Percentiles rank a stretch among this genome's conserved stretches.
phyloP scores from a whole-genome alignment of 2,888 invertebrate genomes.

The Epinotia ramella region DNA sequence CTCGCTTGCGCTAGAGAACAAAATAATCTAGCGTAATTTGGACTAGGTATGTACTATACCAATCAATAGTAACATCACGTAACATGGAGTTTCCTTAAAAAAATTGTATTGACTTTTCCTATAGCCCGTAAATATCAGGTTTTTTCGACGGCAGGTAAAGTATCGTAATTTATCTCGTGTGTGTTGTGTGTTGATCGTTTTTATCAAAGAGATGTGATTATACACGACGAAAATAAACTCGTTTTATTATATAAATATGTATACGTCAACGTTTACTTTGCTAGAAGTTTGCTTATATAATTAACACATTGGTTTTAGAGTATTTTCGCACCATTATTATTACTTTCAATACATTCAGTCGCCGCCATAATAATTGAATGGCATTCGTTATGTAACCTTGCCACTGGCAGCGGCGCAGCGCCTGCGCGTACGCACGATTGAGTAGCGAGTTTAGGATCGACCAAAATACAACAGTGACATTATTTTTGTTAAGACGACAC shows the following conservation, averaged over 20 bases:
- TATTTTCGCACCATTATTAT: conserved; percentile 8
- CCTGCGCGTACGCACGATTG: conserved; percentile 68
- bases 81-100: too few relatives aligned
- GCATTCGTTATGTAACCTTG: conserved; percentile 63
- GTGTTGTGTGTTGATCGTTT: too few relatives aligned
- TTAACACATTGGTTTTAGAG: background rate
- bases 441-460: conserved; percentile 57
- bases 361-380: conserved; percentile 52
- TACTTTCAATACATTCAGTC: background rate
- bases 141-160: too few relatives aligned
- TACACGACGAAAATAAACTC: background rate
- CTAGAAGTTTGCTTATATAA: conserved; percentile 4
- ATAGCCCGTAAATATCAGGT: too few relatives aligned
- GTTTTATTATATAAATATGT: background rate
- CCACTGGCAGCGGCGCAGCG: conserved; percentile 50
- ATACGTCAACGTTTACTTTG: background rate
- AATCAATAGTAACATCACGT: too few relatives aligned
- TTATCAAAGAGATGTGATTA: background rate
- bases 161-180: too few relatives aligned
- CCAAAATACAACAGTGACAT: conserved; percentile 50
- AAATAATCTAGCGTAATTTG: too few relatives aligned
- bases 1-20: too few relatives aligned
- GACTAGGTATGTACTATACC: too few relatives aligned
- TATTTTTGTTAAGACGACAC: conserved; percentile 40
- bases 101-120: too few relatives aligned